phyloP scores from a whole-genome alignment of 2,113 vertebrate genomes.

The Tetraodon nigroviridis region DNA sequence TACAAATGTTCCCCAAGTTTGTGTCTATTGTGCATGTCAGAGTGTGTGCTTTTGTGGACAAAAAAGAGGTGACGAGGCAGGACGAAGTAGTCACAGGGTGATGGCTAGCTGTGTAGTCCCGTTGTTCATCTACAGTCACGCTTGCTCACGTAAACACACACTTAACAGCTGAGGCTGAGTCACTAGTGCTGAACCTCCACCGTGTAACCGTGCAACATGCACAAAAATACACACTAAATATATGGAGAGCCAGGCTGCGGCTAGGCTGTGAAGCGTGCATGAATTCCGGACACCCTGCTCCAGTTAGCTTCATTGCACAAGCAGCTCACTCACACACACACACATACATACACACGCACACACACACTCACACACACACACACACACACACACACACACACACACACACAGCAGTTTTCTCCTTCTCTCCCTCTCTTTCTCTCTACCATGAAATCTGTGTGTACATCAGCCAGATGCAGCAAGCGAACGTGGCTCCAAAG shows the following conservation, averaged over 20 bases:
- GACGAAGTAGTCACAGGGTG: conserved; percentile 29
- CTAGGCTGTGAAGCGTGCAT: conserved; percentile 47
- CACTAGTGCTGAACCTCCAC: conserved; percentile 49
- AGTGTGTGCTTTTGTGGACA: not conserved
- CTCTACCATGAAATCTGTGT: conserved; percentile 48
- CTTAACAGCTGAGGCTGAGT: conserved; percentile 59
- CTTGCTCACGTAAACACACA: conserved; percentile 13
- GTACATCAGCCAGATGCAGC: conserved; percentile 53
- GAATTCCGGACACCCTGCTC: conserved; percentile 59
- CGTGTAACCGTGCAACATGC: conserved; percentile 21
- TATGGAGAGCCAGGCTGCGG: conserved; percentile 42
- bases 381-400: conserved; percentile 3
- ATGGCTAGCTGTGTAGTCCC: conserved; percentile 36
- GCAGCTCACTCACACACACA: not conserved
- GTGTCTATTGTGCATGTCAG: not conserved
- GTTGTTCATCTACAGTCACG: conserved; percentile 42
- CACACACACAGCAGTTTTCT: not conserved
- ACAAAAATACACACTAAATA: conserved; percentile 14
- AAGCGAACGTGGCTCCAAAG: conserved; percentile 48
- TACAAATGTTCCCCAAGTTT: too few relatives aligned
- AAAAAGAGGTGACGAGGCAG: conserved; percentile 13
- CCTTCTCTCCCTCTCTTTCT: conserved; percentile 13
- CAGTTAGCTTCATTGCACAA: conserved; percentile 64
- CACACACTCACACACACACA: too few relatives aligned
- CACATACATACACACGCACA: too few relatives aligned